Base-by-base conservation (phyloP, 2,797 vertebrate species). In the Halcyon chelicuti region DNA sequence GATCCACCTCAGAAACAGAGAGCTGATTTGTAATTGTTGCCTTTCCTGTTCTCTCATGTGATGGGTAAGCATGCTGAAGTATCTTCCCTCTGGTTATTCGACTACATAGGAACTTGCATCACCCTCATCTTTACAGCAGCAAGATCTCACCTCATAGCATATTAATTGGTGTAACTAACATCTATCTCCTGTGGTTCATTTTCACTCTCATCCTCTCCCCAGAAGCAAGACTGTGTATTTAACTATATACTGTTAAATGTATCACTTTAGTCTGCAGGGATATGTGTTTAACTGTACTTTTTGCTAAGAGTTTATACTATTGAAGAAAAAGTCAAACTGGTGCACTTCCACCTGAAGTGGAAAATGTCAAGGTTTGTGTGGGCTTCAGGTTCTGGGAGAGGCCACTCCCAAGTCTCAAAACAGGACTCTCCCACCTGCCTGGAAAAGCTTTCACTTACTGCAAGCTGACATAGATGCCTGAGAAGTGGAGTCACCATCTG, bases 1-100 rank as follows among this genome's bases (percentile, higher is more conserved):
- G 42, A 88, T 90, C 76, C 35, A 84, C 47, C 92, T 96, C 46
- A 65, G 60, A 95, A 83, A 63, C 37, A 16, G 70, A 83, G 63
- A 71, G 5, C 55, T 82, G 65, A 87, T 94, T 63, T 93, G 20
- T 73, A 87, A 83, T 68, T 91, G 58, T 63, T 84, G 33, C 63
- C 29, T 77, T 93, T 66, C 42, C 62, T 67, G 49, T 89, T 97
- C 80, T 89, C 31, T 95, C 51, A 10, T 60, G 54, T 39, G 39
- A 26, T 82, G 75, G 55, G 33, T 61, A 94, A 82, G 39, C 80
- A 66, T 21, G 18, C 42, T 84, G 86, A 88, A 86, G 62, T 70
- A 58, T 61, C 58, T 92, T 89, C 81, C 76, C 42, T 92, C 29
- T 22, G 26, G 70, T 90, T 81, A 22, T 72, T 88, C 1, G 0